Evolutionary conservation across 2,113 vertebrate genomes (phyloP).

Genomic region (Grammomys surdaster): DNA sequence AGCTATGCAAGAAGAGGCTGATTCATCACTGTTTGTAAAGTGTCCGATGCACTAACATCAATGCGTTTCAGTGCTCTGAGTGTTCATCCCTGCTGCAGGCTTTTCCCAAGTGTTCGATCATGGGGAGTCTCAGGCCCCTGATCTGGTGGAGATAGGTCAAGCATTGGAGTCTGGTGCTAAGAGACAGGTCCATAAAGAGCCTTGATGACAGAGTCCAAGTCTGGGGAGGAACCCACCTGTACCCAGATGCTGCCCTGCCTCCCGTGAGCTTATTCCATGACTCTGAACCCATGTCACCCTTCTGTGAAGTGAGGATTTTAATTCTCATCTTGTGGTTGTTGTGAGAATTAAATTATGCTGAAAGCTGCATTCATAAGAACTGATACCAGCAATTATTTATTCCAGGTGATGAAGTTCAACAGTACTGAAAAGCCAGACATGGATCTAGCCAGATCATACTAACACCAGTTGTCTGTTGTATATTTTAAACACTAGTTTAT

Average conservation of each 20-base stretch:
- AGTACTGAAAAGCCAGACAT: not conserved
- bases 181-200: not conserved
- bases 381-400: constrained; percentile 10
- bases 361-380: constrained; percentile 34
- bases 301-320: constrained; percentile 20
- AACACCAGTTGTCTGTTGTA: not conserved
- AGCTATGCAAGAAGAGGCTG: constrained; percentile 59
- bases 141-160: not conserved
- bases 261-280: constrained; percentile 30
- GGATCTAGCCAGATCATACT: not conserved
- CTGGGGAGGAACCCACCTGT: not conserved
- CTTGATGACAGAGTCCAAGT: not conserved
- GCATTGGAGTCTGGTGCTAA: constrained; percentile 2
- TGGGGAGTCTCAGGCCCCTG: not conserved
- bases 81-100: not conserved
- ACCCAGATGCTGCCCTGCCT: not conserved
- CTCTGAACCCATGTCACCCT: not conserved
- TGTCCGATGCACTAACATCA: not conserved
- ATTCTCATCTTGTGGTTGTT: constrained; percentile 45
- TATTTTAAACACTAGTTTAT: constrained; percentile 35
- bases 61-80: not conserved
- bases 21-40: constrained; percentile 66
- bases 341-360: constrained; percentile 46
- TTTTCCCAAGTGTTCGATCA: not conserved
- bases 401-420: constrained; percentile 10